phyloP scores from a whole-genome alignment of 2,113 vertebrate species.

The Pelodiscus sinensis region DNA sequence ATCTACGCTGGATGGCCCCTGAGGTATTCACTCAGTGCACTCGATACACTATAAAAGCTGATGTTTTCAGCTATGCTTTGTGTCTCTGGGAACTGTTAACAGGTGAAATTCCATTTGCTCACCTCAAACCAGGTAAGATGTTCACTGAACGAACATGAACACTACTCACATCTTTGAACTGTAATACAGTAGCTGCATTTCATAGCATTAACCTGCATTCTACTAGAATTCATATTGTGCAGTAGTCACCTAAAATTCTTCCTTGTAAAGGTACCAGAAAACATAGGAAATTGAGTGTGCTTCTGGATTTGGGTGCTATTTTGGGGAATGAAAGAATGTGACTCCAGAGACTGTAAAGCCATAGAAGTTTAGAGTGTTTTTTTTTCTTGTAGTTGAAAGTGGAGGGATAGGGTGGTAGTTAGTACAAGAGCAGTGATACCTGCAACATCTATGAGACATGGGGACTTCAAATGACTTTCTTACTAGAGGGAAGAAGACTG shows the following conservation, averaged over 20 bases:
- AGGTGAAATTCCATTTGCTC: slow-evolving; percentile 92
- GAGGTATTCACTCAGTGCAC: slow-evolving; percentile 96
- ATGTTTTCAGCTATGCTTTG: slow-evolving; percentile 95
- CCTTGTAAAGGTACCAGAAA: not conserved
- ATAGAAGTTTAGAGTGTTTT: not conserved
- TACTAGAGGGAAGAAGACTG: not conserved
- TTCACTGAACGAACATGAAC: rapidly evolving
- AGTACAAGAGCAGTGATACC: not conserved
- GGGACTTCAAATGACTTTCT: not conserved
- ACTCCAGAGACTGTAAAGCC: too few species aligned
- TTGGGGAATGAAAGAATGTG: not conserved
- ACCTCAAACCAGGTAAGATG: slow-evolving; percentile 92
- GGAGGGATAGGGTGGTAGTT: too few species aligned
- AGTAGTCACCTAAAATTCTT: not conserved
- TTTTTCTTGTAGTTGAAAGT: not conserved
- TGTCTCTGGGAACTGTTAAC: slow-evolving; percentile 96
- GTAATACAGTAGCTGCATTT: not conserved
- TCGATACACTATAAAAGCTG: slow-evolving; percentile 92
- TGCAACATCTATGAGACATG: not conserved
- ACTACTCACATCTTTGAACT: not conserved
- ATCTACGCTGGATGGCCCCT: slow-evolving; percentile 96
- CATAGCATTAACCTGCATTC: rapidly evolving
- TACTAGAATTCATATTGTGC: not conserved
- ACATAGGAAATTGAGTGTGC: not conserved
- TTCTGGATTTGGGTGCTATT: not conserved